Evolutionary conservation across 2,113 vertebrate species (phyloP), one percentile per base, ranked within the genome.

Genomic region (Naja naja): DNA sequence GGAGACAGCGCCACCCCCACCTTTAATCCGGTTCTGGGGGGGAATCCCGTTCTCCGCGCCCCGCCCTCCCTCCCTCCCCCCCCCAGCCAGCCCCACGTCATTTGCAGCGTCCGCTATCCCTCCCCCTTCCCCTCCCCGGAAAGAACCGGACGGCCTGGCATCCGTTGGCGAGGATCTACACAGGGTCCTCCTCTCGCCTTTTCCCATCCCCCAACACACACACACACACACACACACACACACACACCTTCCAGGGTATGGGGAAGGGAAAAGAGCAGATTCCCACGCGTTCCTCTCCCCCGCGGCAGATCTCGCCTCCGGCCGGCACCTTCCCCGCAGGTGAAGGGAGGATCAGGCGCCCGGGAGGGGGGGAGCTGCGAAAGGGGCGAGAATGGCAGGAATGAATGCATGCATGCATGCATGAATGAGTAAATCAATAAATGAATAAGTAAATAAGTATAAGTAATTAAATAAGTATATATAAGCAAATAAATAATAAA

Each of bases 221-320:
- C 47, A 9, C 25, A 5, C 25, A 4, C 3, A 0, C 1, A 11
- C 11, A 49, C 8, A 49, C 47, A 49, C 47, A 9, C 25, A 5
- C 25, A 4, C 3, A 0, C 1, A 11, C 11, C 85, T 2, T 12
- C 25, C 45, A 27, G 10, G 25, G 3, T 10, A 0, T 20, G 81
- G 81, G 81, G 18, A 45, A 12, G 43, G 43, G 43, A 3, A 47
- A 86, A 4, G 20, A 9, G 22, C n/a, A 20, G 81, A 11, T 85
- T 45, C 81, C 39, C 81, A 85, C 34, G 27, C 12, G 3, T 23
- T 2, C 22, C 55, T 14, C 5, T 20, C 54, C 18, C 54, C 1
- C 54, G 14, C 6, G 11, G n/a, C 74, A 18, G n/a, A 6, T n/a
- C 74, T 43, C 20, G n/a, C 8, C 39, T 85, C 45, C 22, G 89